Percentiles rank a stretch among this genome's conserved stretches.
Conservation (phyloP, 2,797 vertebrate species). For the Liasis olivaceus region DNA sequence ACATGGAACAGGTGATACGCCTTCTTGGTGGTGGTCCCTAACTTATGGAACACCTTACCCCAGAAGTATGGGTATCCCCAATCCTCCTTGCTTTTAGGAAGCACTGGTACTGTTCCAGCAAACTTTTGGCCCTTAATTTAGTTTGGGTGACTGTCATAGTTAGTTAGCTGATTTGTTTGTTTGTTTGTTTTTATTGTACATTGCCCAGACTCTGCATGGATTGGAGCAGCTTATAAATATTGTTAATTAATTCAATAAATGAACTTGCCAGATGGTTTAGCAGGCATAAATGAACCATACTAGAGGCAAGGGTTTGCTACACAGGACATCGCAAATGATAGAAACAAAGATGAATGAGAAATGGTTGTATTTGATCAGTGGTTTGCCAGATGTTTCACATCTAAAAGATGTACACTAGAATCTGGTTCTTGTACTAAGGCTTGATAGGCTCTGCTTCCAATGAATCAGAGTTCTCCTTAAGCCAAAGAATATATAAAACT, state of each 20-base stretch:
- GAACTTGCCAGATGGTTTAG: not conserved
- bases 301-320: not conserved
- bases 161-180: too few relatives aligned
- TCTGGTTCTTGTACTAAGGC: not conserved
- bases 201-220: not conserved
- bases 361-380: not conserved
- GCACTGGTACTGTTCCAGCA: too few relatives aligned
- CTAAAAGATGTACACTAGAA: not conserved
- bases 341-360: not conserved
- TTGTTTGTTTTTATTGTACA: not conserved
- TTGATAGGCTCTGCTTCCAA: not conserved
- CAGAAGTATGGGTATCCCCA: too few relatives aligned
- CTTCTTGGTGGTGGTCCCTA: too few relatives aligned
- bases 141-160: too few relatives aligned
- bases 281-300: not conserved
- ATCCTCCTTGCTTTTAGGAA: too few relatives aligned
- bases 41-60: too few relatives aligned
- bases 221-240: not conserved
- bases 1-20: too few relatives aligned
- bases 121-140: too few relatives aligned
- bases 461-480: not conserved
- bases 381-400: not conserved
- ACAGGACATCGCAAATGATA: not conserved
- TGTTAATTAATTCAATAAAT: not conserved
- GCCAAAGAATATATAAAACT: not conserved